Conservation (phyloP, 2,113 vertebrate genomes). For the Carettochelys insculpta region DNA sequence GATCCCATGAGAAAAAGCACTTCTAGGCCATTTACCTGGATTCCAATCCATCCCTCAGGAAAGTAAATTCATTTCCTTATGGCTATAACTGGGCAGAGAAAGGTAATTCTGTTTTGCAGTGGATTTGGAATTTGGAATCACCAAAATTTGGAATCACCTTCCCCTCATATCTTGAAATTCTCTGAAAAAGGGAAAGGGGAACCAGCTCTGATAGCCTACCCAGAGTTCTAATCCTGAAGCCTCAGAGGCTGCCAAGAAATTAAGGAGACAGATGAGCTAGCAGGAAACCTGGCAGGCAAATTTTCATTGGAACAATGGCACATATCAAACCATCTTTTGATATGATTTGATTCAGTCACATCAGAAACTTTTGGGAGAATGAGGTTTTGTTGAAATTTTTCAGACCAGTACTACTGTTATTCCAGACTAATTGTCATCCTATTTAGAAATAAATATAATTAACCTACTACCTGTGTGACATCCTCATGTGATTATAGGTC, state of each 20-base stretch:
- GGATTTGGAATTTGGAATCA: not conserved
- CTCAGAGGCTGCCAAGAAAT: not conserved
- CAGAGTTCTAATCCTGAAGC: not conserved
- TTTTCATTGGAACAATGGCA: not conserved
- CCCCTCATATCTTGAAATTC: not conserved
- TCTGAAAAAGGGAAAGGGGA: not conserved
- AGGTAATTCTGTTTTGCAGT: not conserved
- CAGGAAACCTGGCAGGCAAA: not conserved
- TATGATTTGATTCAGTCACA: not conserved
- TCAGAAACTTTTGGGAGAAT: not conserved
- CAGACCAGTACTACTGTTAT: not conserved
- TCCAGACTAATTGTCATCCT: not conserved
- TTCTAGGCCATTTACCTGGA: not conserved
- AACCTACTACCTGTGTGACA: constrained; percentile 22
- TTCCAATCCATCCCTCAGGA: not conserved
- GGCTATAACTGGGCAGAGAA: not conserved
- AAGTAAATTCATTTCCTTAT: not conserved
- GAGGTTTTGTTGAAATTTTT: not conserved
- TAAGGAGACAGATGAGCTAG: not conserved
- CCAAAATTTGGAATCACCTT: not conserved
- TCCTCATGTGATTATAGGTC: not conserved
- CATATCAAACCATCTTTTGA: not conserved
- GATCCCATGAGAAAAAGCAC: not conserved
- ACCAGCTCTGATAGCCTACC: not conserved
- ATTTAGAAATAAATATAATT: constrained; percentile 33